A percentile compares a stretch with the other conserved stretches of the same genome.
Evolutionary conservation across 2,797 vertebrate species (phyloP).

Genomic region (Sandelia bainsii): DNA sequence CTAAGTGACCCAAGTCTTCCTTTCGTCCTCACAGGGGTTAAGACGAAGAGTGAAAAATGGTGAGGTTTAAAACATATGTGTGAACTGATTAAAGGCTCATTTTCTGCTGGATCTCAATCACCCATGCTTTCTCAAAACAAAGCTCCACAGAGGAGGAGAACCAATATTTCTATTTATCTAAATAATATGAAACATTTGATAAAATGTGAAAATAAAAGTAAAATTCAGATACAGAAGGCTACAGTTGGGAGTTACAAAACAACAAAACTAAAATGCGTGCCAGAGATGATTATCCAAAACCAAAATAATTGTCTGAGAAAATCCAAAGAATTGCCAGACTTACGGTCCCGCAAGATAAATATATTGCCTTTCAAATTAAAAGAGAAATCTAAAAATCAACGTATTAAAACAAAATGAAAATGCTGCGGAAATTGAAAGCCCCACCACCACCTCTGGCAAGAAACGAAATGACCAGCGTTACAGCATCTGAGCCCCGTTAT

Average conservation of each 20-base stretch:
- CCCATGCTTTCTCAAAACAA: conserved; percentile 19
- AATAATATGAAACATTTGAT: background rate
- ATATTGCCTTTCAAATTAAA: conserved; percentile 12
- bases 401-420: background rate
- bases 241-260: background rate
- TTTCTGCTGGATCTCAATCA: conserved; percentile 7
- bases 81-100: background rate
- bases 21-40: conserved; percentile 51
- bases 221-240: background rate
- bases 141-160: background rate
- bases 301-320: conserved; percentile 3
- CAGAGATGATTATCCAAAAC: conserved; percentile 17
- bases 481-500: conserved; percentile 56
- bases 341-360: background rate
- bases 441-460: conserved; percentile 48
- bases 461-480: conserved; percentile 52
- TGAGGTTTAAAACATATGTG: conserved; percentile 30
- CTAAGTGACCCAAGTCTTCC: conserved; percentile 35
- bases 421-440: conserved; percentile 29
- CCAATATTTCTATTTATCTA: conserved; percentile 3
- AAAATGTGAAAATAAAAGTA: conserved; percentile 7
- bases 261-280: background rate
- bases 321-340: background rate
- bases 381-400: conserved; percentile 16
- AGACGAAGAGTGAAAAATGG: background rate